Conservation (phyloP, 2,797 vertebrate species). For the Lepilemur ruficaudatus region DNA sequence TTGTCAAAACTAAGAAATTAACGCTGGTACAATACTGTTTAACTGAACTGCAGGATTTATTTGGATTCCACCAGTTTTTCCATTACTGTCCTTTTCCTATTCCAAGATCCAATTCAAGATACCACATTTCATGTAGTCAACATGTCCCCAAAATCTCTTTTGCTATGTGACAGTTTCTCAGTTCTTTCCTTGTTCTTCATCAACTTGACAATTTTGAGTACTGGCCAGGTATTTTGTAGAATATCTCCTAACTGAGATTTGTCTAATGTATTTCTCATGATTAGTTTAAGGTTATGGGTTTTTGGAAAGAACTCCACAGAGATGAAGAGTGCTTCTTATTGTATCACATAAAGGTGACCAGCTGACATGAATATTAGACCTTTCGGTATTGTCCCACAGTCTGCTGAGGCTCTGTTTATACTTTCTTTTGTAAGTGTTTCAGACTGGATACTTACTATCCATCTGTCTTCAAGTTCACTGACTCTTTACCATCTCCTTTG, state of each 20-base stretch:
- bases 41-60: not conserved
- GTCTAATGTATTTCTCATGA: not conserved
- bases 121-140: not conserved
- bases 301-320: not conserved
- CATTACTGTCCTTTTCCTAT: not conserved
- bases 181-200: not conserved
- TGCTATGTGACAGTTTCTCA: not conserved
- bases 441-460: not conserved
- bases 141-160: not conserved
- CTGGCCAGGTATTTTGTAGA: not conserved
- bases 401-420: not conserved
- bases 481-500: not conserved
- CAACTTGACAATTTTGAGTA: not conserved
- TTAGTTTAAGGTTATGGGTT: not conserved
- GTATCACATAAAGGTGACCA: not conserved
- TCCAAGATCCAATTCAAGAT: not conserved
- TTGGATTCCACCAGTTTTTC: not conserved
- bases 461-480: not conserved
- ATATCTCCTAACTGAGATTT: not conserved
- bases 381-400: not conserved
- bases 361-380: not conserved
- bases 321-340: not conserved
- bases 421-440: not conserved
- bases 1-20: not conserved
- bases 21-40: not conserved